Base-by-base conservation (phyloP, 2,888 invertebrate species). In the Temnothorax rugatulus region DNA sequence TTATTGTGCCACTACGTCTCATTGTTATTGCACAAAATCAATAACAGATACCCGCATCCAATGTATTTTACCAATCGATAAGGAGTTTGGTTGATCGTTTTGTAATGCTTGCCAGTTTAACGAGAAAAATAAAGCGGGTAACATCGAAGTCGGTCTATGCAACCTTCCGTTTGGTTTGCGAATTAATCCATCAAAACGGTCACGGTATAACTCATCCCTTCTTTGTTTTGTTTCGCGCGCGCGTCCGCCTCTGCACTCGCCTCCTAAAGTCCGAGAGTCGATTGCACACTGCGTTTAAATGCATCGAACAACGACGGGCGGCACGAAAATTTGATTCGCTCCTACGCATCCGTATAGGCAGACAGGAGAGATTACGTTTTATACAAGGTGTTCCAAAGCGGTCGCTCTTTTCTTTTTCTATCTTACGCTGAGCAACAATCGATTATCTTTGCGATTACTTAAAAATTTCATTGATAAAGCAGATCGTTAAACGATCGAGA, bases 151-250 rank as follows among this genome's bases (percentile, higher is more conserved):
- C 90, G 81, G 90, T 91, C 89, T 88, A 91, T 89, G 91, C 81
- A 88, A 84, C 92, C 89, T 93, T 94, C 93, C 91, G 90, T 90
- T 93, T 90, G 87, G 88, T 90, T 92, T 91, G 90, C 90, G 93
- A 93, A 93, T 94, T 94, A 93, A 93, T 94, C 93, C 92, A 94
- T 93, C 93, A 93, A 93, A 93, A 93, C 91, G 90, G 90, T 90
- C 90, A 89, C 91, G 88, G 87, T 89, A 91, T 90, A 89, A 91
- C 90, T 90, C 91, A 90, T 89, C 83, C 91, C 90, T 91, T 87
- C 82, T 84, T 88, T 91, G 87, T 84, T 85, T 88, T 91, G 86
- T 85, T 88, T 71, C 69, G 34, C 64, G 77, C 59, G 38, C 59
- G 38, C 68, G 47, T 44, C 57, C 29, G 82, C 83, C 88, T 88